Base-by-base conservation (phyloP, 30 jellyfish, hydroid and myxozoan genomes). In the Nemopilema nomurai region DNA sequence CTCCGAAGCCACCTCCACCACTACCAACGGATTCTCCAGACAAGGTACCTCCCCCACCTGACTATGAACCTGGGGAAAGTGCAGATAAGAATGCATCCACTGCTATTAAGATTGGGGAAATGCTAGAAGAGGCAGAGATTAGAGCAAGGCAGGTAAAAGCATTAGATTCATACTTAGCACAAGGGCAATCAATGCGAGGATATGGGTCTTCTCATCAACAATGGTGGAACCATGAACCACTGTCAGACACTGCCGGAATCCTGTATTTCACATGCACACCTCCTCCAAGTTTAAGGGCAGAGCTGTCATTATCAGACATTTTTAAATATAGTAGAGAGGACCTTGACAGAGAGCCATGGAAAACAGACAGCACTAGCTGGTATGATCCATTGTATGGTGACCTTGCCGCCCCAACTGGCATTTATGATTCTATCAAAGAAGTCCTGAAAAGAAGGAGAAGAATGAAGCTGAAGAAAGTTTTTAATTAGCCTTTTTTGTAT, bases 321-420 rank as follows among this genome's bases (percentile, higher is more conserved):
- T 88, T 97, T 26, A 85, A 71, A 31, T 69, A 84, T 64, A 53
- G 88, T 6, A 73, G 90, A 28, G 68, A 74, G 22, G 97, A 89
- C 29, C 67, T 88, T n/a, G 99, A 94, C 80, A 85, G 97, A 21
- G 96, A 87, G 28, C 97, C 97, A 19, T 88, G 97, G 97, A 88
- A 82, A 63, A 89, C 97, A 28, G 96, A 93, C 62, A 84, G 92
- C 73, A 87, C 92, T 0, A 88, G 97, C 74, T 89, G 97, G 96
- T 88, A 84, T 78, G 96, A 89, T 76, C 99, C 99, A 18, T 79
- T 94, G 65, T 94, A 94, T 85, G 99, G 99, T 4, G 96, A 94
- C 62, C 91, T 94, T 1, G 80, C 99, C 9, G 91, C 96, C 1
- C 97, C 96, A 0, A 94, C 99, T 16, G 99, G 99, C 18, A 89